Base-by-base conservation (phyloP, 2,888 invertebrate genomes). In the Aproaerema taeniolella region DNA sequence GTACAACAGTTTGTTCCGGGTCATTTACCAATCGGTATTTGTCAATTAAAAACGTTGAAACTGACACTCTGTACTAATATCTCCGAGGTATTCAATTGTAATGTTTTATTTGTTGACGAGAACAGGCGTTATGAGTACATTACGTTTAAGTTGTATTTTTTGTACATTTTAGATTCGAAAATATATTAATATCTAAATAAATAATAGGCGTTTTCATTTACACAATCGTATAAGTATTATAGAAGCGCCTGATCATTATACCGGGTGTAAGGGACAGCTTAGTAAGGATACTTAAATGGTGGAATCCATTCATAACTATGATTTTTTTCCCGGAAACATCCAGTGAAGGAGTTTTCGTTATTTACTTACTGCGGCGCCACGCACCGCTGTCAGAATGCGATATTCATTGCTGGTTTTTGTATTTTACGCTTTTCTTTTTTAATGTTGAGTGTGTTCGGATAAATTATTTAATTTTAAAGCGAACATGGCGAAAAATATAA, bases 101-200 rank as follows among this genome's bases (percentile, higher is more conserved):
- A 69, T 69, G 66, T 67, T 74, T 68, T 62, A 70, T 69, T 78
- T 65, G 72, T 77, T 70, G 48, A 58, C 51, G 54, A 71, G 70
- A 75, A 72, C 83, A 75, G 80, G 71, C 74, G 76, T 82, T 81
- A 78, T 75, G 88, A 88, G 88, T 89, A 89, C 89, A 89, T 88
- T 88, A 88, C 83, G 86, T 87, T 89, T 89, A 90, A 89, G 83
- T 90, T 89, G 90, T 90, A 90, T 90, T 90, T 90, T 90, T 90
- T 90, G 90, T 90, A 90, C 90, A 90, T 90, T 90, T 90, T 90
- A 90, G 89, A 90, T 90, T 90, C 90, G 88, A 90, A 90, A 90
- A 90, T 90, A 90, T 90, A 90, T 89, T 87, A 87, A 88, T 88
- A 88, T 87, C 85, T 87, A 85, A 86, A 87, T 87, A 85, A 86